Evolutionary conservation across 2,797 vertebrate species (phyloP), one percentile per base, ranked within the genome.

Genomic region (Hydrolagus colliei): DNA sequence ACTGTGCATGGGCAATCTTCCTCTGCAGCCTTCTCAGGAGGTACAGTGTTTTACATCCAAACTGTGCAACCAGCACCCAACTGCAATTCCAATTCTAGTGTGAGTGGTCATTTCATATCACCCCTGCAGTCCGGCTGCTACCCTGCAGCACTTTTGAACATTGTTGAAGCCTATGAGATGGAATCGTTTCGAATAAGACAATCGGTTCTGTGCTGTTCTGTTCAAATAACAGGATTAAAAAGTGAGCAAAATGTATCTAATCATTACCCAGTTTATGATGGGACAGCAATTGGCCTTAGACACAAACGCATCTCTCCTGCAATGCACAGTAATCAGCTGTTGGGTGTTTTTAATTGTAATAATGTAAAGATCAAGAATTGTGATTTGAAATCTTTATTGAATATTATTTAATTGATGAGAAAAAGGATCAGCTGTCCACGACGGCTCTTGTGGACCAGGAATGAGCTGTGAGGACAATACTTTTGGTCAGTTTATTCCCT

Each of bases 11-110:
- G 73, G n/a, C 65, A 59, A 75, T 87, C 75, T 84, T 84, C 63
- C 67, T 82, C 68, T 82, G 79, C 79, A 68, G 20, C 79, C 65
- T 18, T 82, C 79, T 84, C 79, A 84, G 79, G 79, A 84, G 79
- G 27, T 52, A 52, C 79, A 84, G 16, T 71, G 68, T 68, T 3
- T 52, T 52, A 52, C 41, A 52, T 52, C 41, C 41, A 52, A 52
- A 52, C 41, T 6, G 68, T 84, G 79, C 79, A 84, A 27, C 65
- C 32, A 35, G 62, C 65, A 67, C 68, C 65, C n/a, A 68, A 84
- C 41, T 71, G 79, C 79, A 84, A 27, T 84, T 35, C 62, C 62
- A n/a, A 68, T 84, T 4, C 67, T 18, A 35, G 63, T 84, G 32
- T 27, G 63, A 67, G 68, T 84, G 14, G 27, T 63, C 35, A 84